Evolutionary conservation across 30 jellyfish, hydroid and myxozoan genomes (phyloP), one percentile per base, ranked within the genome.

Genomic region (Clytia hemisphaerica): DNA sequence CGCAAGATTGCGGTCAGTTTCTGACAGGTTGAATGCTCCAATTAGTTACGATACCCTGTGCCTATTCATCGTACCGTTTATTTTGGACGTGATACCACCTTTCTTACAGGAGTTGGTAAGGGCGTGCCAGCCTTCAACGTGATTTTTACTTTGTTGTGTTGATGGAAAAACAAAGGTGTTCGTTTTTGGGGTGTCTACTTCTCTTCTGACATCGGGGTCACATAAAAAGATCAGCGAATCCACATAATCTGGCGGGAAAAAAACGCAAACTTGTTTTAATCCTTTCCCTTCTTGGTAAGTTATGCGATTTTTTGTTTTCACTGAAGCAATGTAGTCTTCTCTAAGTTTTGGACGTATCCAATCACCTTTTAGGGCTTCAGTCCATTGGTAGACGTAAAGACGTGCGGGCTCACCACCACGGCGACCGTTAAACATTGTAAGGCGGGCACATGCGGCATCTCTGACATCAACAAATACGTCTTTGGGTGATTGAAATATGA

Each of bases 251-350:
- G 78, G 78, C 15, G 78, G 78, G 16, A 65, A 10, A 40, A 65
- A 65, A 9, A 65, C 76, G 6, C 77, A 76, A 14, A 65, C 78
- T 65, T 65, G 78, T 14, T 27, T 37, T 15, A 34, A 15, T 7
- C 78, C 78, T 65, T 65, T 65, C 12, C 78, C 78, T 65, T 65
- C 78, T 40, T 65, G 78, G 27, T 34, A 65, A 18, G 78, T 65
- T 9, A 65, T 65, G n/a, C 76, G 73, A 34, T 40, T 65, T 14
- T 76, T 76, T 16, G 35, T 42, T 18, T 27, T 16, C 9, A 60
- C 30, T 60, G 24, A 64, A 10, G 36, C 28, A 6, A n/a, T 22
- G 16, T 65, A 65, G 19, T 18, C 18, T n/a, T 37, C 35, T n/a
- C 78, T 36, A 15, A 76, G 18, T 40, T 65, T 35, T 12, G 53